Base-by-base conservation (phyloP, 2,113 vertebrate species). In the Caloenas nicobarica region DNA sequence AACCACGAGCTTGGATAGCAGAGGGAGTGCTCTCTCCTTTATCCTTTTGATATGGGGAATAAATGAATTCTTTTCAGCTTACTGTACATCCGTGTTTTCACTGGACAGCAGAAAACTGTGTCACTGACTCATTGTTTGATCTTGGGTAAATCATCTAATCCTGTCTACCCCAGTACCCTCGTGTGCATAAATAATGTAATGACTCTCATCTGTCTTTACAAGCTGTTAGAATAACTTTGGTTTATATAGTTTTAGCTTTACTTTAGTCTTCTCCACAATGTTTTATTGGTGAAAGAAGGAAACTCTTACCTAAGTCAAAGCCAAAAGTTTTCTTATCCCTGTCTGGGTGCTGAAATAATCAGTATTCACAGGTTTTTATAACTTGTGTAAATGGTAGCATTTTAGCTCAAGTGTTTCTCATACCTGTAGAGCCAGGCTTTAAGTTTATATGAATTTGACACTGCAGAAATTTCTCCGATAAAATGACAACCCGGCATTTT, bases 61-160 rank as follows among this genome's bases (percentile, higher is more conserved):
- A 94, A 85, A 81, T 91, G 91, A 93, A 93, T 96, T 94, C 90
- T 88, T 95, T 95, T 96, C 31, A 64, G 93, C 95, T 96, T 96
- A 96, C 90, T 95, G 90, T 95, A 91, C 95, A 94, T 92, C 88
- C 82, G 77, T 96, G 88, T 95, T 96, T 95, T 92, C 86, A 93
- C 88, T 94, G 95, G 93, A 95, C 93, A 94, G 95, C 81, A 96
- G 84, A 94, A 93, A 92, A 91, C 91, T 96, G 91, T 96, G 95
- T 95, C 94, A 92, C 91, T 96, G 95, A 96, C 86, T 96, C 96
- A 97, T 70, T 96, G 93, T 95, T 95, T 96, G 95, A 95, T 96
- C 93, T 85, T 76, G 96, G 81, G 73, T 89, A 97, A 95, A 96
- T 94, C 66, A 80, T 93, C 77, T 87, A 95, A 94, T 94, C 86